Evolutionary conservation across 2,888 invertebrate genomes (phyloP).

Genomic region (Machimus rusticus): DNA sequence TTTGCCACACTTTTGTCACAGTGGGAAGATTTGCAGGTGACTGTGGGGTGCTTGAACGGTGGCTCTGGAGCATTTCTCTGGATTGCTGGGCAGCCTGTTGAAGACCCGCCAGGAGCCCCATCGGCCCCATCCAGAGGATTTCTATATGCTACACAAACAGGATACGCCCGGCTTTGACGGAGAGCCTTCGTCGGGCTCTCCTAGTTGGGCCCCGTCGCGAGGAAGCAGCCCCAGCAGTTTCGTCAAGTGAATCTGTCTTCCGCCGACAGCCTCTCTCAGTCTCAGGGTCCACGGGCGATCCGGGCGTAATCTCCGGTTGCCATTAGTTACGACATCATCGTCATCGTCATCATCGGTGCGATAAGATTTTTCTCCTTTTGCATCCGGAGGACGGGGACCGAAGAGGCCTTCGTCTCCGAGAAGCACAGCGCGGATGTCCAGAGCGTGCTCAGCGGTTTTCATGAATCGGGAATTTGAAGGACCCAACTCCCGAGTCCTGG

Average conservation of each 20-base stretch:
- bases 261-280: neutral
- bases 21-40: neutral
- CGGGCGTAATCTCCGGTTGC: slow-evolving; percentile 12
- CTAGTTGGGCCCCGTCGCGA: neutral
- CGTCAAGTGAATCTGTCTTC: slow-evolving; percentile 15
- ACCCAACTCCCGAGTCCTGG: neutral
- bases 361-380: slow-evolving; percentile 7
- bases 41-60: slow-evolving; percentile 12
- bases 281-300: neutral
- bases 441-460: neutral
- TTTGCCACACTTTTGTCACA: neutral
- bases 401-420: neutral
- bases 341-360: slow-evolving; percentile 6
- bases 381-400: neutral
- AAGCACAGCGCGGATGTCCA: neutral
- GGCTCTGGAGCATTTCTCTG: neutral
- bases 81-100: slow-evolving; percentile 17
- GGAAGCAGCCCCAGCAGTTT: neutral
- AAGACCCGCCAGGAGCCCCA: neutral
- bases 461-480: neutral
- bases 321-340: slow-evolving; percentile 34
- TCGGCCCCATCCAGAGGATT: neutral
- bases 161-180: slow-evolving; percentile 22
- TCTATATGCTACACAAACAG: neutral
- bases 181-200: neutral